phyloP scores from a whole-genome alignment of 2,797 vertebrate genomes.

The Sebastes itinus region DNA sequence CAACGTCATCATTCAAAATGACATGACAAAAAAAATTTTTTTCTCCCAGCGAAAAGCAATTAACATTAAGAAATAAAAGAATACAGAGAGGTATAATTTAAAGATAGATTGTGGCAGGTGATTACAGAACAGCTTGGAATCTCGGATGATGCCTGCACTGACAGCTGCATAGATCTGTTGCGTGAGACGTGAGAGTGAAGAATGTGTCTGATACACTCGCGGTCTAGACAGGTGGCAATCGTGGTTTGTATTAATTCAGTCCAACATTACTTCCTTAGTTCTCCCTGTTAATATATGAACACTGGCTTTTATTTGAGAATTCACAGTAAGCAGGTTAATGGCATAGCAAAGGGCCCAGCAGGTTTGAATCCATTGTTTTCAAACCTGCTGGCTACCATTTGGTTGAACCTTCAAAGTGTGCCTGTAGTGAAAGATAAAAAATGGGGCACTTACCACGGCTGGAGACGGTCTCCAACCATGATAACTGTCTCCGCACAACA shows the following conservation, averaged over 20 bases:
- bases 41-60: too few species aligned
- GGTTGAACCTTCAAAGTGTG: neutral
- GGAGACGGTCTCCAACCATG: neutral
- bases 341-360: neutral
- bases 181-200: too few species aligned
- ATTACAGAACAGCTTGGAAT: too few species aligned
- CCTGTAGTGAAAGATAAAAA: neutral
- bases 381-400: neutral
- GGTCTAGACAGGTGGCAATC: too few species aligned
- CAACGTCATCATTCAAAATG: too few species aligned
- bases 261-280: neutral
- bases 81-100: too few species aligned
- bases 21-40: rapidly evolving
- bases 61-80: too few species aligned
- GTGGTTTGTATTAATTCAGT: too few species aligned
- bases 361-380: neutral
- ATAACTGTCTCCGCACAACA: neutral
- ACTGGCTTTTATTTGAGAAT: neutral
- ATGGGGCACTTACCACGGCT: neutral
- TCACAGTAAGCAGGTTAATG: neutral
- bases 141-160: too few species aligned
- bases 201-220: too few species aligned
- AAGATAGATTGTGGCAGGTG: too few species aligned
- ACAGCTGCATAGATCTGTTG: too few species aligned
- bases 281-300: neutral